Evolutionary conservation across 2,113 vertebrate species (phyloP).

Genomic region (Cariama cristata): DNA sequence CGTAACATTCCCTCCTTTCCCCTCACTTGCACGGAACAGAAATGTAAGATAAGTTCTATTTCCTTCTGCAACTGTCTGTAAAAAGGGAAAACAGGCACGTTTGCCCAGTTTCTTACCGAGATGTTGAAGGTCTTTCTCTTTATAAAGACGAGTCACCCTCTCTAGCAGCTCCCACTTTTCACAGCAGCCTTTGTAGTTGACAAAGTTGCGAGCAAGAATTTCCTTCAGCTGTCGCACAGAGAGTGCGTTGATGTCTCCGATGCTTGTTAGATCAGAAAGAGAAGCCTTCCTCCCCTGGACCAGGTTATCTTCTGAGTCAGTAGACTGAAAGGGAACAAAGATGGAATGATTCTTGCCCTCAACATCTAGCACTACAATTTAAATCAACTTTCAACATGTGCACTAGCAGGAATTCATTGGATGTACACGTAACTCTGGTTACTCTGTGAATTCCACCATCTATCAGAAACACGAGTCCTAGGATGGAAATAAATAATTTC

Average conservation of each 20-base stretch:
- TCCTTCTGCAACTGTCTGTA: neutral
- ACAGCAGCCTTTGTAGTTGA: conserved; percentile 98
- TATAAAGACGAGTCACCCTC: conserved; percentile 89
- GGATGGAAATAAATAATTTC: neutral
- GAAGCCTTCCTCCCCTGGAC: conserved; percentile 88
- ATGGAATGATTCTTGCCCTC: neutral
- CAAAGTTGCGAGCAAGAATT: conserved; percentile 95
- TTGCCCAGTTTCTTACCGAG: conserved; percentile 70
- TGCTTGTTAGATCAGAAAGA: conserved; percentile 84
- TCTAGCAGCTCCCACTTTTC: conserved; percentile 99
- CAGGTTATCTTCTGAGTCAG: conserved; percentile 84
- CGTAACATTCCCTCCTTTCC: neutral
- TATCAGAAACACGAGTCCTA: neutral
- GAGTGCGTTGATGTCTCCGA: conserved; percentile 87
- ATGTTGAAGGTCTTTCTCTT: conserved; percentile 86
- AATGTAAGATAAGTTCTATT: rapidly evolving
- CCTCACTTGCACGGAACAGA: neutral
- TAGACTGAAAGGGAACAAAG: conserved; percentile 73
- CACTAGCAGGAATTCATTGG: neutral
- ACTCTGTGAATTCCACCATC: neutral
- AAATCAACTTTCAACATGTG: neutral
- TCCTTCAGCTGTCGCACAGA: conserved; percentile 95
- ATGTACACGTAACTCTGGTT: neutral
- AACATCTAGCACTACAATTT: neutral
- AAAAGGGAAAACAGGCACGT: neutral